A percentile compares a stretch with the other conserved stretches of the same genome.
These are phyloP conservation scores for Anneissia japonica DNA, from an alignment of 35 echinoderm and acorn worm genomes.

Conservation along the genomic window DNA sequence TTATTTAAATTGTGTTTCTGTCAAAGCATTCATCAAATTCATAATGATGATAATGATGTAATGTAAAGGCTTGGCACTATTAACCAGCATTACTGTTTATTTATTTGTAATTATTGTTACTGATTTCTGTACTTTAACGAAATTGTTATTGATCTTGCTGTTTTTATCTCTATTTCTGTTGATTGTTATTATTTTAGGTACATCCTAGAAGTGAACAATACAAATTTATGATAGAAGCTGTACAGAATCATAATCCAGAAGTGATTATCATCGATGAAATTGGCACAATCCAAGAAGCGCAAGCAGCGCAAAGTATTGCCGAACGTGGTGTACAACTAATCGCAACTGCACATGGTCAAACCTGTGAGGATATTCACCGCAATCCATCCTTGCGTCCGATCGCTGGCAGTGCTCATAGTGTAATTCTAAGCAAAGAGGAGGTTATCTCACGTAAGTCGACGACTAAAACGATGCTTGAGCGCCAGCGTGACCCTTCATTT, in stretches of 20 bases:
- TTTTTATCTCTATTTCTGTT: too few relatives aligned
- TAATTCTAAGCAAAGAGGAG: neutral
- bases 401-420: neutral
- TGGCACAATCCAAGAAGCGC: conserved; percentile 16
- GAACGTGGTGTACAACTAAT: conserved; percentile 51
- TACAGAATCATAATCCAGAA: conserved; percentile 65
- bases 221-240: conserved; percentile 41
- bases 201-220: conserved; percentile 22
- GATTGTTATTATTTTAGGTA: too few relatives aligned
- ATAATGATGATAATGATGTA: too few relatives aligned
- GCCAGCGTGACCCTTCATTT: conserved; percentile 25
- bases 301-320: neutral
- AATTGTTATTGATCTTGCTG: too few relatives aligned
- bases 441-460: neutral
- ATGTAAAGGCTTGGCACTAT: too few relatives aligned
- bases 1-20: too few relatives aligned
- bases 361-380: conserved; percentile 8
- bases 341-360: neutral
- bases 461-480: neutral
- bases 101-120: too few relatives aligned
- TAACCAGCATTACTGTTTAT: too few relatives aligned
- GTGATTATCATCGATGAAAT: conserved; percentile 65
- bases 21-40: too few relatives aligned
- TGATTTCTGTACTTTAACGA: too few relatives aligned
- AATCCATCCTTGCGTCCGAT: conserved; percentile 29